Evolutionary conservation across 2,797 vertebrate species (phyloP), one percentile per base, ranked within the genome.

Genomic region (Erethizon dorsatum): DNA sequence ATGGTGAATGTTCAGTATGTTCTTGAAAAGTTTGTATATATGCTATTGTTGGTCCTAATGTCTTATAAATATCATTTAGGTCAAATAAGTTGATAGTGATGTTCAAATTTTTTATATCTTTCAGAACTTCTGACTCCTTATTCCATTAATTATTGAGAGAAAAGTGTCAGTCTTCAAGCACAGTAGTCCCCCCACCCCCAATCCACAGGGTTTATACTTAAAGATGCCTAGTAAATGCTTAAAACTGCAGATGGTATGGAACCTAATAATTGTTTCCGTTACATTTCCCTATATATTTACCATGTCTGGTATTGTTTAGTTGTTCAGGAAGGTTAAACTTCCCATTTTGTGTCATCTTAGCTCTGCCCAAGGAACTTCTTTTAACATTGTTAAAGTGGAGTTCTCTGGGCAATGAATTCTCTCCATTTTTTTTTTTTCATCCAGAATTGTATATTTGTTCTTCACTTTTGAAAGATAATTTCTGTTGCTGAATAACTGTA

Each of bases 391-490:
- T 79, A 15, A 47, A 80, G 11, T 85, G 33, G 6, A 85, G 24
- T 26, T 91, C 20, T 65, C 2, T 54, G 83, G 83, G 79, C 14
- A 69, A 88, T 80, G 26, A 69, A 83, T 96, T 84, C 17, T 93
- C 37, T 96, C 56, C 20, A 41, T 41, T 41, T 41, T 41, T 41
- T 41, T 41, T 90, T 92, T 96, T 85, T 87, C 54, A 82, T 80
- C 50, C 85, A n/a, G 11, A 95, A 85, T 37, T 69, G 18, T 8
- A 1, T 86, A 73, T 83, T 93, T 57, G 59, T 73, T 85, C 22
- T 73, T 92, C 13, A 84, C 33, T 79, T 94, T 87, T 83, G 52
- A 87, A 94, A 54, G 3, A 10, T 67, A 3, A 61, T 93, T 96
- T 90, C 33, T 79, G 20, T 87, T 79, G 28, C 45, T 69, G 69